Evolutionary conservation across 2,113 vertebrate genomes (phyloP).

Genomic region (Eretmochelys imbricata): DNA sequence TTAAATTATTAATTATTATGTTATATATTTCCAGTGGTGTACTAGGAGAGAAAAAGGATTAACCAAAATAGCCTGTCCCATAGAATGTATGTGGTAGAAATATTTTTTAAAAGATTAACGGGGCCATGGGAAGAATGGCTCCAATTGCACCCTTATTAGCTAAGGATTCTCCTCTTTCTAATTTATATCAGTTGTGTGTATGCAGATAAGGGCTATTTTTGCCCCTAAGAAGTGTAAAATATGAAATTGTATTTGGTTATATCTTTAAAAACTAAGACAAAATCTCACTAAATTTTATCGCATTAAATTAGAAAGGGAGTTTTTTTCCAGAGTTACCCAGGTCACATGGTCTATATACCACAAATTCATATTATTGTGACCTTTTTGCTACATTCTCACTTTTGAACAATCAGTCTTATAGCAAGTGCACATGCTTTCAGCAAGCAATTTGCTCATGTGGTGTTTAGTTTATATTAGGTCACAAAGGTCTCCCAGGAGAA

Average conservation of each 20-base stretch:
- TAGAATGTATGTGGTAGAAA: background rate
- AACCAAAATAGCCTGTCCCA: background rate
- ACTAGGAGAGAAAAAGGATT: background rate
- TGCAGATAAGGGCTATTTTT: background rate
- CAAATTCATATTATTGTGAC: background rate
- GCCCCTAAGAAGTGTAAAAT: background rate
- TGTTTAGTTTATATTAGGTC: background rate
- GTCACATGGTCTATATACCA: background rate
- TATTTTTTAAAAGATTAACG: background rate
- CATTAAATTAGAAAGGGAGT: background rate
- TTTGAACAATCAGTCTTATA: background rate
- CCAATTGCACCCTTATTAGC: background rate
- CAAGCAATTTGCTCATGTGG: background rate
- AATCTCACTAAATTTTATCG: background rate
- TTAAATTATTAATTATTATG: background rate
- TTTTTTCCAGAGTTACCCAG: background rate
- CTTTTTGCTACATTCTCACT: background rate
- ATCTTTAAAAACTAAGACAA: background rate
- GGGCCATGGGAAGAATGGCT: background rate
- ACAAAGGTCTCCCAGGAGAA: background rate
- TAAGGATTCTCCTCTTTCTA: background rate
- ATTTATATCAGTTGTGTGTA: background rate
- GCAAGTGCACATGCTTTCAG: rapidly evolving
- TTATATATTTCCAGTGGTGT: background rate
- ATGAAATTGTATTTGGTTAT: background rate